Evolutionary conservation across 2,113 vertebrate genomes (phyloP).

Genomic region (Fulica atra): DNA sequence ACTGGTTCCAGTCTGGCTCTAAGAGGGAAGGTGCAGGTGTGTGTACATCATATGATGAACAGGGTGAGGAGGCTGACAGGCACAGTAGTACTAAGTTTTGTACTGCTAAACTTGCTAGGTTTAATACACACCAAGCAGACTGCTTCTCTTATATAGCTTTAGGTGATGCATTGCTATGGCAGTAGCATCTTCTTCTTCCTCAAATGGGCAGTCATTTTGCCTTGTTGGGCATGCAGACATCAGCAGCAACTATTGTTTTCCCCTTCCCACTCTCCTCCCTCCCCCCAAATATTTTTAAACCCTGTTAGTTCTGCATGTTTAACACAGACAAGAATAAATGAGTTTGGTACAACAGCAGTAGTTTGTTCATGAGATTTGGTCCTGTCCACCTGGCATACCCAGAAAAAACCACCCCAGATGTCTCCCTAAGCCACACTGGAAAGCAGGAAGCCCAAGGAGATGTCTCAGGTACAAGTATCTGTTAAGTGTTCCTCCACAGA

Average conservation of each 20-base stretch:
- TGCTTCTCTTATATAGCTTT: rapidly evolving
- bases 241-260: neutral
- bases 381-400: neutral
- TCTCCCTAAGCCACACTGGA: neutral
- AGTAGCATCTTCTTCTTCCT: neutral
- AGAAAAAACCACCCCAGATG: neutral
- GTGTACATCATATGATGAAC: neutral
- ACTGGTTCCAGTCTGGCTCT: neutral
- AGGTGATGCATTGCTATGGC: neutral
- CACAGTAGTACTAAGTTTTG: neutral
- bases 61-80: neutral
- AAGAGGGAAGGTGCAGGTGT: slow-evolving; percentile 14
- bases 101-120: neutral
- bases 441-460: neutral
- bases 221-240: neutral
- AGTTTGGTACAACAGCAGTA: neutral
- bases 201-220: neutral
- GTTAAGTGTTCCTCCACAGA: neutral
- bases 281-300: neutral
- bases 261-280: no score
- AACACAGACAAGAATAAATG: neutral
- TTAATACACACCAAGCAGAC: neutral
- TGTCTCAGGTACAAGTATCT: rapidly evolving
- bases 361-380: neutral
- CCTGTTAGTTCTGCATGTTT: neutral